Base-by-base conservation (phyloP, 1,140 invertebrate genomes). In the Diprion similis region DNA sequence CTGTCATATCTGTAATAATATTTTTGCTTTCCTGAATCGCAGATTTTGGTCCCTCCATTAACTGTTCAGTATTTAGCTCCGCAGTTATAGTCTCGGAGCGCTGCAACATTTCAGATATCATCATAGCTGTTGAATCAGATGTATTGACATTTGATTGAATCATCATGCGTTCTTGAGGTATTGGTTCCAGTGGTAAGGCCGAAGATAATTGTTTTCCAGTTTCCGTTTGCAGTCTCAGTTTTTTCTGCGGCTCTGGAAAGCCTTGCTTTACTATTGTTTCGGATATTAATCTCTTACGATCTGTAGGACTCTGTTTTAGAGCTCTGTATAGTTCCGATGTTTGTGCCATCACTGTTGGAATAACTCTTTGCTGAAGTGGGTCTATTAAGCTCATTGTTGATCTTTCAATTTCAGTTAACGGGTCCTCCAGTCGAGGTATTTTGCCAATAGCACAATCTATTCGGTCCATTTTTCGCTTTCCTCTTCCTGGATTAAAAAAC, bases 391-490 rank as follows among this genome's bases (percentile, higher is more conserved):
- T 75, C 9, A 81, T 86, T 10, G 84, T 85, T 24, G 82, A 80
- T n/a, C 79, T 75, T 74, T 88, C 86, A 48, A 88, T 86, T 11
- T 75, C 78, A 0, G 76, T 81, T 70, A 84, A 76, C 66, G 87
- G 82, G 73, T 85, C 84, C 0, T 86, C 83, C 69, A 86, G 80
- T 72, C 81, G 75, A 19, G 74, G 13, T 24, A 79, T 84, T 13
- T 86, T 87, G 15, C n/a, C 71, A 6, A 77, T 13, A 51, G 76
- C 73, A 18, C 73, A 51, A 45, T 79, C 77, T 8, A 48, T 7
- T 11, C 46, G 59, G 11, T 88, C 87, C 15, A 82, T 69, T 82
- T 87, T 88, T 66, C 87, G 78, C 78, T 88, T 88, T 48, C 87
- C 87, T n/a, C 87, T 81, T 65, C 86, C 86, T 88, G 13, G 70